Evolutionary conservation across 2,797 vertebrate genomes (phyloP).

Genomic region (Tapera naevia): DNA sequence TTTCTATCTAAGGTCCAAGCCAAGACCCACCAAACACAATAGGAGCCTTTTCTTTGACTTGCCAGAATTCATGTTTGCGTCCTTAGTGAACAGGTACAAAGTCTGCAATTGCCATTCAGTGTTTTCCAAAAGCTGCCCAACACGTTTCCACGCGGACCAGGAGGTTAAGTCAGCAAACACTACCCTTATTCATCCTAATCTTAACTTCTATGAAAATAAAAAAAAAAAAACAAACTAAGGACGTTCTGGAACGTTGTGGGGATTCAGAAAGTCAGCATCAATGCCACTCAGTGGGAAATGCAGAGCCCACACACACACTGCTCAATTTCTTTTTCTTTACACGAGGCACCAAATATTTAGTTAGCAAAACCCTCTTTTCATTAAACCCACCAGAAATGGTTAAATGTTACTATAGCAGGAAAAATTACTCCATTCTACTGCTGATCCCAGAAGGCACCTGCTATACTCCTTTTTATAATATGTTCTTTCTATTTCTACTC

Average conservation of each 20-base stretch:
- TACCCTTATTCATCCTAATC: neutral
- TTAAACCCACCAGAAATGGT: neutral
- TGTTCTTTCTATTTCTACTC: neutral
- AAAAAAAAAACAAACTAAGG: neutral
- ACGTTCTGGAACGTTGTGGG: neutral
- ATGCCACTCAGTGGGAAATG: neutral
- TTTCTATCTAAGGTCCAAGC: neutral
- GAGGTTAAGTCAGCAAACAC: neutral
- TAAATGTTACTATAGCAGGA: neutral
- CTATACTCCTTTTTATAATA: neutral
- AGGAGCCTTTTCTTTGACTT: neutral
- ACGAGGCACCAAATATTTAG: neutral
- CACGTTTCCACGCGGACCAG: neutral
- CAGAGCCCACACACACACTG: neutral
- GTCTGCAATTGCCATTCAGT: neutral
- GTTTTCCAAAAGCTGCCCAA: neutral
- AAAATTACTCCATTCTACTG: neutral
- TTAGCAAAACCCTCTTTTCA: neutral
- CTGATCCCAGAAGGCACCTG: slow-evolving; percentile 5
- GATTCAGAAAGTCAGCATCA: neutral
- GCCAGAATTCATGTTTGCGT: neutral
- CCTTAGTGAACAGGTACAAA: slow-evolving; percentile 3
- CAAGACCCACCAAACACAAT: slow-evolving; percentile 9
- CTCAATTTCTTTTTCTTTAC: neutral
- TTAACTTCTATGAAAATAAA: neutral